Percentiles rank a stretch among this genome's conserved stretches.
Conservation (phyloP, 2,797 vertebrate species). For the Coilia nasus region DNA sequence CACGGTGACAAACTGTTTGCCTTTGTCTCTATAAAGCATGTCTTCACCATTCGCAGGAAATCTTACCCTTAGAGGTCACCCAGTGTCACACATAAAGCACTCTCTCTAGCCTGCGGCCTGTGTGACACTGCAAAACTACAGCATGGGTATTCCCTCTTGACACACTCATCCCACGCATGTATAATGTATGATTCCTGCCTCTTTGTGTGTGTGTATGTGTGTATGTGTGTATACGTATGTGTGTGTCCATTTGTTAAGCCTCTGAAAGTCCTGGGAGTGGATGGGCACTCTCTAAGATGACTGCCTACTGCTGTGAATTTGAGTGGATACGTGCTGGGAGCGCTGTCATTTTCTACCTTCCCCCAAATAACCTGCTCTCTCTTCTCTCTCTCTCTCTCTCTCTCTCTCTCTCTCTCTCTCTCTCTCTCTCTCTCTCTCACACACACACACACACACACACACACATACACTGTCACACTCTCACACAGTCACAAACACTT, state of each 20-base stretch:
- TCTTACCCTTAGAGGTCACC: neutral
- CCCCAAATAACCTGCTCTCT: neutral
- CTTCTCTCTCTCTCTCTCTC: slow-evolving; percentile 31
- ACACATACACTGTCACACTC: neutral
- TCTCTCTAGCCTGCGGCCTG: neutral
- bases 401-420: neutral
- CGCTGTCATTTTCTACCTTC: slow-evolving; percentile 28
- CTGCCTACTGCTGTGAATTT: neutral
- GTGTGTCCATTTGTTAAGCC: neutral
- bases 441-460: neutral
- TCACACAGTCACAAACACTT: neutral
- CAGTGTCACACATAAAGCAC: neutral
- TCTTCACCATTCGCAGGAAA: neutral
- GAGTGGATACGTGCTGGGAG: neutral
- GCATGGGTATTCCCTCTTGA: neutral
- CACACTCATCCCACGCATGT: neutral
- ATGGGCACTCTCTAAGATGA: neutral
- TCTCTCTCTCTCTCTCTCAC: neutral
- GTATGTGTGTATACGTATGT: too few species aligned
- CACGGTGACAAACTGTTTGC: neutral
- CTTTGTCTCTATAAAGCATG: neutral
- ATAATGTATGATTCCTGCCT: neutral
- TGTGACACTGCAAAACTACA: neutral
- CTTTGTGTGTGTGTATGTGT: neutral
- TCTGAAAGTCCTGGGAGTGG: neutral